These are phyloP conservation scores for Paradoxurus hermaphroditus DNA, from an alignment of 2,113 vertebrate genomes.

Conservation along the genomic window DNA sequence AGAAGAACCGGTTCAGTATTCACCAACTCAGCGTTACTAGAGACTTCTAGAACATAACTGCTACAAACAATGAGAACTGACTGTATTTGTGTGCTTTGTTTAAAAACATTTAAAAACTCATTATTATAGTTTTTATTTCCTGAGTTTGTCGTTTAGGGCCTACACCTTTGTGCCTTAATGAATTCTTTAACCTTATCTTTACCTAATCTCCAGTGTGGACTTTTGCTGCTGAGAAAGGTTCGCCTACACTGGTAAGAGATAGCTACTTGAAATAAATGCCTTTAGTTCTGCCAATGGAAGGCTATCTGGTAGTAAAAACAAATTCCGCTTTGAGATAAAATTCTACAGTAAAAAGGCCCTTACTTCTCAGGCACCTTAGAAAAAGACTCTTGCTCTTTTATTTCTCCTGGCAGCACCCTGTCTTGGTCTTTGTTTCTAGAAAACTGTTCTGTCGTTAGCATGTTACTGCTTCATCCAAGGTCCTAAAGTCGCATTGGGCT, in stretches of 20 bases:
- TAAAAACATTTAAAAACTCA: not conserved
- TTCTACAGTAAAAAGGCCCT: not conserved
- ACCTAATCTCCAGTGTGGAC: not conserved
- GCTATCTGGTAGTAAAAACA: not conserved
- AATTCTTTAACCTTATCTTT: not conserved
- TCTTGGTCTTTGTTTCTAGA: conserved; percentile 15
- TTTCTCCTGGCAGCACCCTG: not conserved
- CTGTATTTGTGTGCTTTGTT: not conserved
- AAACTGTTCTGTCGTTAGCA: conserved; percentile 23
- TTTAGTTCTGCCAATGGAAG: not conserved
- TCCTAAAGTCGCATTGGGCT: not conserved
- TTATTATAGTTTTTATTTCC: not conserved
- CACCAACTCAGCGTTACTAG: not conserved
- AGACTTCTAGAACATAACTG: not conserved
- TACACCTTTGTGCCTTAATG: not conserved
- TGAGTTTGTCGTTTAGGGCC: not conserved
- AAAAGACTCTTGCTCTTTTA: not conserved
- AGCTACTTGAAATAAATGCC: not conserved
- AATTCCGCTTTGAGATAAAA: not conserved
- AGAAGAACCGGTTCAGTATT: not conserved
- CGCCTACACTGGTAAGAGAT: not conserved
- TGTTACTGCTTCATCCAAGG: not conserved
- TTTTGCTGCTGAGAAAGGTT: not conserved
- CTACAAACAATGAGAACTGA: not conserved
- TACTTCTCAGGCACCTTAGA: not conserved